These are phyloP conservation scores for Jordanella pulchra DNA, from an alignment of 2,797 vertebrate species.

Conservation along the genomic window DNA sequence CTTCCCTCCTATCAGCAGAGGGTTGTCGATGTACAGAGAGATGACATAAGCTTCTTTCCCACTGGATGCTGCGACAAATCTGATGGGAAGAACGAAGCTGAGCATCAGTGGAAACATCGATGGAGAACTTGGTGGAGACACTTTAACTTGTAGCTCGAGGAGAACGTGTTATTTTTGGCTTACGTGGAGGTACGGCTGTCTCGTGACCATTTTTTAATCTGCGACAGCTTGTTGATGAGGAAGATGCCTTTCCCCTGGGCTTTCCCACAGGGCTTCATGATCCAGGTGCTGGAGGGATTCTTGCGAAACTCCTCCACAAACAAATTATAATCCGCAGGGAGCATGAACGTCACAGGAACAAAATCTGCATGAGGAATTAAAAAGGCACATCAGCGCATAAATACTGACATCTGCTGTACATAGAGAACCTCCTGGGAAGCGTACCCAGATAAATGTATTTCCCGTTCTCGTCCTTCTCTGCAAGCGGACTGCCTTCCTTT, in stretches of 20 bases:
- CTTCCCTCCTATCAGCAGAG: slow-evolving; percentile 94
- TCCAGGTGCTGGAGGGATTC: slow-evolving; percentile 98
- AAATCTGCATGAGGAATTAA: slow-evolving; percentile 83
- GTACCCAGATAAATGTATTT: slow-evolving; percentile 94
- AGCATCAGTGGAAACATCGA: slow-evolving; percentile 6
- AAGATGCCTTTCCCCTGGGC: slow-evolving; percentile 99
- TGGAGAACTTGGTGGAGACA: not conserved
- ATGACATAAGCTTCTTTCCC: slow-evolving; percentile 97
- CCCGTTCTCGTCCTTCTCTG: slow-evolving; percentile 96
- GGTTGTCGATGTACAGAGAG: slow-evolving; percentile 97
- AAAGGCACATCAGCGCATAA: not conserved
- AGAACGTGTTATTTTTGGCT: slow-evolving; percentile 56
- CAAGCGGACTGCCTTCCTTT: slow-evolving; percentile 91
- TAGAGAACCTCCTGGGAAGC: not conserved
- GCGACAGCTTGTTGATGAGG: slow-evolving; percentile 98
- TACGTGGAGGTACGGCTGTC: slow-evolving; percentile 97
- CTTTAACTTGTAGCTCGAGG: not conserved
- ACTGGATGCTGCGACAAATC: slow-evolving; percentile 89
- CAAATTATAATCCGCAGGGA: slow-evolving; percentile 95
- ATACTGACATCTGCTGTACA: not conserved
- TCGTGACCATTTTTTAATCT: slow-evolving; percentile 98
- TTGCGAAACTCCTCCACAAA: slow-evolving; percentile 98
- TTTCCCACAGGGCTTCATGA: slow-evolving; percentile 99
- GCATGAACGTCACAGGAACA: slow-evolving; percentile 97
- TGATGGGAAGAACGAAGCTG: slow-evolving; percentile 17